phyloP scores from a whole-genome alignment of 2,113 vertebrate species.

The Solea solea region DNA sequence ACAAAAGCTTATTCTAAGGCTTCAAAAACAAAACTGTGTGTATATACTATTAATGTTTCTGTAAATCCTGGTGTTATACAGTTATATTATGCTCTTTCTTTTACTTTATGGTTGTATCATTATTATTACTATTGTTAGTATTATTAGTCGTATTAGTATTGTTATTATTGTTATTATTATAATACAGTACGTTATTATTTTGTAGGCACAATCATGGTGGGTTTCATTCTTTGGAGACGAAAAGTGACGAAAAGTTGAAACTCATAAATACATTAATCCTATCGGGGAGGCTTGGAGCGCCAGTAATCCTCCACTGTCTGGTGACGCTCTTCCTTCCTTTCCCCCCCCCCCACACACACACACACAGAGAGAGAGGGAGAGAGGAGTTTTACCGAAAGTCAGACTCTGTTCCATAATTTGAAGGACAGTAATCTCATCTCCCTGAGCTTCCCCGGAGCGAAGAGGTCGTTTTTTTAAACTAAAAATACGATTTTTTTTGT shows the following conservation, averaged over 20 bases:
- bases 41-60: too few relatives aligned
- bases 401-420: conserved; percentile 15
- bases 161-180: too few relatives aligned
- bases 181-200: too few relatives aligned
- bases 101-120: too few relatives aligned
- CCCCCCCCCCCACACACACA: conserved; percentile 50
- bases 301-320: conserved; percentile 65
- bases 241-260: conserved; percentile 28
- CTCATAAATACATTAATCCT: conserved; percentile 39
- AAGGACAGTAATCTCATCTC: conserved; percentile 1
- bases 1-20: too few relatives aligned
- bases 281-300: conserved; percentile 63
- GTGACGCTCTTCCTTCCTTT: conserved; percentile 86
- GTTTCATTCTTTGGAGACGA: conserved; percentile 6
- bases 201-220: not conserved
- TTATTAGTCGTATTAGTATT: too few relatives aligned
- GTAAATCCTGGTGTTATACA: too few relatives aligned
- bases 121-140: too few relatives aligned
- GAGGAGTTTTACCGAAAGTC: conserved; percentile 42
- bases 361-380: conserved; percentile 32
- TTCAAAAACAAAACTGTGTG: too few relatives aligned
- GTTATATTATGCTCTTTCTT: not conserved
- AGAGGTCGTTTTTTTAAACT: not conserved
- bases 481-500: not conserved
- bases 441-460: not conserved